Conservation (phyloP, 2,113 vertebrate species). For the Gasterosteus nipponicus region DNA sequence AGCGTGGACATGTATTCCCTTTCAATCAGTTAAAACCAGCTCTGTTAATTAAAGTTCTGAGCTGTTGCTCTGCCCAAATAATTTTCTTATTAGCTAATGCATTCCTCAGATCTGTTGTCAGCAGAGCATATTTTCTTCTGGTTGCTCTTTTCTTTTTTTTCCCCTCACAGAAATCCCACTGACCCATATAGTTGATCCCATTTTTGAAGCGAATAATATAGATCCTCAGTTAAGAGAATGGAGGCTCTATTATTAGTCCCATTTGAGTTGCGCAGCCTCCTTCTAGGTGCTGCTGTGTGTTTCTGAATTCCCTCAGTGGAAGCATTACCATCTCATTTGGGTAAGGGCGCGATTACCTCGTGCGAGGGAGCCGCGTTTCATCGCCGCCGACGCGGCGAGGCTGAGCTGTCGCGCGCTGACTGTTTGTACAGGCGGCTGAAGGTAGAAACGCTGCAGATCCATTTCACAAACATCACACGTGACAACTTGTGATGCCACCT, state of each 20-base stretch:
- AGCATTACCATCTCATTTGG: conserved; percentile 77
- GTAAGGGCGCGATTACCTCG: conserved; percentile 74
- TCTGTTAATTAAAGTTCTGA: conserved; percentile 81
- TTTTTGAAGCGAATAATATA: conserved; percentile 71
- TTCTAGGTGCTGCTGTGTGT: conserved; percentile 64
- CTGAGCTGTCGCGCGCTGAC: conserved; percentile 54
- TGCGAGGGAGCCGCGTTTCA: conserved; percentile 66
- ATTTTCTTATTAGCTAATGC: conserved; percentile 76
- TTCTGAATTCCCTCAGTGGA: conserved; percentile 74
- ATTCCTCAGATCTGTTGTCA: conserved; percentile 82
- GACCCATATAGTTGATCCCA: conserved; percentile 82
- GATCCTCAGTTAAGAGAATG: conserved; percentile 59
- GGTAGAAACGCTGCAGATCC: conserved; percentile 53
- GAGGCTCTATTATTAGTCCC: conserved; percentile 75
- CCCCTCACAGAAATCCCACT: conserved; percentile 72
- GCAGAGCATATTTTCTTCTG: conserved; percentile 74
- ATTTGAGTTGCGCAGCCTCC: conserved; percentile 63
- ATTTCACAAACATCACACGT: conserved; percentile 72
- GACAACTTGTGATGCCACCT: conserved; percentile 76
- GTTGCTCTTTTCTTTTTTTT: conserved; percentile 58
- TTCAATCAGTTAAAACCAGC: conserved; percentile 80
- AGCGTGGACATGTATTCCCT: conserved; percentile 73
- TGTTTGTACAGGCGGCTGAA: conserved; percentile 57
- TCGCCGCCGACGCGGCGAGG: conserved; percentile 55
- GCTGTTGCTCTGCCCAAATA: conserved; percentile 76